Conservation (phyloP, 1,140 invertebrate species). For the Phthorimaea operculella region DNA sequence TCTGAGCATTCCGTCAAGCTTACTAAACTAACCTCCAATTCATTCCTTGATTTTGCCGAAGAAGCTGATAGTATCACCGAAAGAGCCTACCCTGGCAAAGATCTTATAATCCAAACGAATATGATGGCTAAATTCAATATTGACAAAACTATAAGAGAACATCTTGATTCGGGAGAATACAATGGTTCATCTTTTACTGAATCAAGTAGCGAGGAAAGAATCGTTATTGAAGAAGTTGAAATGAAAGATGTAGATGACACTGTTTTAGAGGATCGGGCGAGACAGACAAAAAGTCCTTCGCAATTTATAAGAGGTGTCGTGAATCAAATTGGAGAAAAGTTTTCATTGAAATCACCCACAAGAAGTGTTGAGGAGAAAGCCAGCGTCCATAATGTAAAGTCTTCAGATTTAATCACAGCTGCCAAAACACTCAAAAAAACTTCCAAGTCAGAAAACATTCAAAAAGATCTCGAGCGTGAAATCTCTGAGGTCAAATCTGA, state of each 20-base stretch:
- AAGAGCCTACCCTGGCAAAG: slow-evolving; percentile 37
- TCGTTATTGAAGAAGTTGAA: slow-evolving; percentile 32
- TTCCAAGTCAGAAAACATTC: slow-evolving; percentile 10
- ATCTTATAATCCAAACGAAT: slow-evolving; percentile 47
- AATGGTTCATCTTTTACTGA: slow-evolving; percentile 55
- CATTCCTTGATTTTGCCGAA: slow-evolving; percentile 49
- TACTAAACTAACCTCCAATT: slow-evolving; percentile 47
- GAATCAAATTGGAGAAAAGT: slow-evolving; percentile 24
- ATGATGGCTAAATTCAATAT: slow-evolving; percentile 64
- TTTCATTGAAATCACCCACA: slow-evolving; percentile 17
- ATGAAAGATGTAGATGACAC: slow-evolving; percentile 15
- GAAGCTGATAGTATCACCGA: slow-evolving; percentile 43
- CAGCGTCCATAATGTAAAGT: slow-evolving; percentile 37
- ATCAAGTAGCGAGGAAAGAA: slow-evolving; percentile 50
- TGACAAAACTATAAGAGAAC: slow-evolving; percentile 47
- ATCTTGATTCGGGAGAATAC: slow-evolving; percentile 55
- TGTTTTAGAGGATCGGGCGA: slow-evolving; percentile 14
- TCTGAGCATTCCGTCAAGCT: slow-evolving; percentile 46
- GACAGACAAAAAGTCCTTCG: slow-evolving; percentile 26
- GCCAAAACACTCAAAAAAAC: slow-evolving; percentile 32
- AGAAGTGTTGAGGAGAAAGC: slow-evolving; percentile 18
- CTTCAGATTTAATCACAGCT: slow-evolving; percentile 34
- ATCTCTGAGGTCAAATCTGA: slow-evolving; percentile 11
- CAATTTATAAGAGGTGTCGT: slow-evolving; percentile 28
- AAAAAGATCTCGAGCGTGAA: slow-evolving; percentile 5